phyloP scores from a whole-genome alignment of 2,113 vertebrate species.

The Oriolus oriolus region DNA sequence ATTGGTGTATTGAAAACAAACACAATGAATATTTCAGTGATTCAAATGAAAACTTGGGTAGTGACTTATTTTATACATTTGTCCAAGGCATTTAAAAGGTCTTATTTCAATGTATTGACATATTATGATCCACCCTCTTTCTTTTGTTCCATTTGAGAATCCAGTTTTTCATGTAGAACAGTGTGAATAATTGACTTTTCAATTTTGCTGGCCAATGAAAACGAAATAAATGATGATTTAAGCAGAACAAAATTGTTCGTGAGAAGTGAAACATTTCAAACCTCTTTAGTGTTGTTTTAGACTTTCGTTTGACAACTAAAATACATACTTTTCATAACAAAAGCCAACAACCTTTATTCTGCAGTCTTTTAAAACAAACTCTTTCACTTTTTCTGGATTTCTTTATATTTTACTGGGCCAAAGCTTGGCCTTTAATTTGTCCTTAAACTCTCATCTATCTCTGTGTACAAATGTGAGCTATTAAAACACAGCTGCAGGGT shows the following conservation, averaged over 20 bases:
- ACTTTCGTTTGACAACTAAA: not conserved
- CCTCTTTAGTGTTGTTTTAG: not conserved
- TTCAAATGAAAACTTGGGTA: not conserved
- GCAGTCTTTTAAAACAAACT: not conserved
- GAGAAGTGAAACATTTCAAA: not conserved
- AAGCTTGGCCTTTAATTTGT: not conserved
- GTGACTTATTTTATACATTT: not conserved
- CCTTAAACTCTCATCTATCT: not conserved
- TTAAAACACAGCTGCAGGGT: not conserved
- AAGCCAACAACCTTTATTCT: not conserved
- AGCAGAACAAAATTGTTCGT: not conserved
- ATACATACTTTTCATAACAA: not conserved
- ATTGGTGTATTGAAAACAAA: not conserved
- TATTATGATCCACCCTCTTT: not conserved
- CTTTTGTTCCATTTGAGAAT: not conserved
- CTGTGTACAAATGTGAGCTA: not conserved
- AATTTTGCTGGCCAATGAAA: not conserved
- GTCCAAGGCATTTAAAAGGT: not conserved
- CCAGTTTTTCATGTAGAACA: not conserved
- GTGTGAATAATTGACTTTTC: not conserved
- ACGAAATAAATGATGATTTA: not conserved
- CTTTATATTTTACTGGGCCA: not conserved
- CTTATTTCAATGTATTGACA: not conserved
- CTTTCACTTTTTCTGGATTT: fast-evolving
- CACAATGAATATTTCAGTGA: not conserved